phyloP scores from a whole-genome alignment of 2,113 vertebrate genomes.

The Trichomycterus rosablanca region DNA sequence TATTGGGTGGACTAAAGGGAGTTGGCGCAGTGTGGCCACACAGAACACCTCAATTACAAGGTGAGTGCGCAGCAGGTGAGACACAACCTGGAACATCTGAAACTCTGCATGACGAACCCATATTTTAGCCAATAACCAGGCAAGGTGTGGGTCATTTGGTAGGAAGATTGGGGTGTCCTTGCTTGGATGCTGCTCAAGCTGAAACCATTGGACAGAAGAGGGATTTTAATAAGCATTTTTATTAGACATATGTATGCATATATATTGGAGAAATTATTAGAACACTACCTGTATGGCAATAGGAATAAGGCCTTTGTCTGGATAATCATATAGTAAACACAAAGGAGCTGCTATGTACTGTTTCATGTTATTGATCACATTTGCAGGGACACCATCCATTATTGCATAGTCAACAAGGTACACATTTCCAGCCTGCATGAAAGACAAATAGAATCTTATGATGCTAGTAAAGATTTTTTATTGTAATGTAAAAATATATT shows the following conservation, averaged over 20 bases:
- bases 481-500: too few species aligned
- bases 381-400: conserved; percentile 63
- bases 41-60: conserved; percentile 73
- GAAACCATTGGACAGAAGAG: not conserved
- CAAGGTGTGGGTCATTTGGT: conserved; percentile 59
- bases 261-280: not conserved
- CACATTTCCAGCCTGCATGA: conserved; percentile 62
- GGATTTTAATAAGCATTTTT: not conserved
- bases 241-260: not conserved
- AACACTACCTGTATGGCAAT: conserved; percentile 65
- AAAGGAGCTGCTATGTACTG: conserved; percentile 73
- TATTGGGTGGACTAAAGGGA: conserved; percentile 74
- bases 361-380: conserved; percentile 56
- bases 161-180: conserved; percentile 51
- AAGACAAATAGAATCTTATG: too few species aligned
- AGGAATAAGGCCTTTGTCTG: conserved; percentile 67
- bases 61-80: conserved; percentile 76
- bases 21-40: conserved; percentile 73
- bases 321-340: conserved; percentile 68
- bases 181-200: conserved; percentile 61
- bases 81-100: conserved; percentile 74
- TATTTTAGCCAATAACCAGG: conserved; percentile 77
- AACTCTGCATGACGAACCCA: conserved; percentile 80
- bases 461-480: too few species aligned
- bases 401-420: conserved; percentile 63